Base-by-base conservation (phyloP, 1,140 invertebrate genomes). In the Cyrtorhinus lividipennis region DNA sequence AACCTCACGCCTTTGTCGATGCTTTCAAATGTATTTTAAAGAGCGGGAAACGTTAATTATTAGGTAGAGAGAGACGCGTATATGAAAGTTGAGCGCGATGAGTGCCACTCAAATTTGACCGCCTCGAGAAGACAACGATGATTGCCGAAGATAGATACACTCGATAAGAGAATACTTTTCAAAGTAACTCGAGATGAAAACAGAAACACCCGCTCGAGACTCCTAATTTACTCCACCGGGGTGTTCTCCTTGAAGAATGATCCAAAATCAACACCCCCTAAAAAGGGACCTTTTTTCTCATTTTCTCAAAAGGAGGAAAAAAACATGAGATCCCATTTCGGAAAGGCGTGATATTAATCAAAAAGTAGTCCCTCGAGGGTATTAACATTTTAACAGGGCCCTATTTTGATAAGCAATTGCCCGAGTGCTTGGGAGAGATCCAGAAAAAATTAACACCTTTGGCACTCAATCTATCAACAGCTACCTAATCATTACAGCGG, bases 391-490 rank as follows among this genome's bases (percentile, higher is more conserved):
- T 59, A 59, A 59, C 13, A 15, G 58, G n/a, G 23, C n/a, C 27
- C 58, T 27, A 23, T 26, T 59, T 59, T 59, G 24, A 27, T 59
- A 27, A 27, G 23, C 8, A 30, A 8, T 22, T 58, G 2, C 38
- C 24, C 18, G n/a, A n/a, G 10, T 13, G 38, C 12, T 59, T 24
- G 27, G n/a, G 24, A 59, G 58, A n/a, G 58, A 18, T 30, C 24
- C 13, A 57, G 18, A 59, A 59, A 25, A 59, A 59, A 59, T 59
- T 59, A 30, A 59, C 58, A 30, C 58, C 58, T n/a, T 59, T 59
- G 24, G 58, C 23, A 15, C 26, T 24, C 24, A 25, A 59, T 59
- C 58, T 26, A 59, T 59, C 58, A 59, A 59, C 48, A 53, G 58
- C 24, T 59, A 59, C 58, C 58, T 59, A 25, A 30, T 30, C 26